Percentiles rank a stretch among this genome's conserved stretches.
These are phyloP conservation scores for Chromoteleia sp. DNA, from an alignment of 2,888 invertebrate species.

Conservation along the genomic window DNA sequence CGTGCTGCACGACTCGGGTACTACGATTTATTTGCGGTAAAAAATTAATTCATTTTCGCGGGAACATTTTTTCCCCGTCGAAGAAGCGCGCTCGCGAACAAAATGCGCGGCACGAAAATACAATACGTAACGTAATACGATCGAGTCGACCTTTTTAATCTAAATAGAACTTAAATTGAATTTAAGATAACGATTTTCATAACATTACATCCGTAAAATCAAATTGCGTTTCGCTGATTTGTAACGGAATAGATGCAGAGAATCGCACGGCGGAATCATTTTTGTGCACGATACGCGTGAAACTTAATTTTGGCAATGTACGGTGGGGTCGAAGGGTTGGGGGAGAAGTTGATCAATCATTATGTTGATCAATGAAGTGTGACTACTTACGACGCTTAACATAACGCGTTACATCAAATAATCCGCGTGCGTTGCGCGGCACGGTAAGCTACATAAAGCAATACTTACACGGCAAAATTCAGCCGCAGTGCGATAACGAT, in stretches of 20 bases:
- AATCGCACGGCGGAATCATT: too few species aligned
- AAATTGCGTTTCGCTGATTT: not conserved
- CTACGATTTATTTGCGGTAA: slow-evolving; percentile 38
- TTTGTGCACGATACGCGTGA: too few species aligned
- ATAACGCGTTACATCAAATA: slow-evolving; percentile 25
- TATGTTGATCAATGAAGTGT: slow-evolving; percentile 10
- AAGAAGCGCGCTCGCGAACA: not conserved
- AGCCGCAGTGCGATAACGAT: slow-evolving; percentile 72
- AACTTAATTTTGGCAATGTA: too few species aligned
- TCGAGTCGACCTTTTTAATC: slow-evolving; percentile 11
- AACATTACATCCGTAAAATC: not conserved
- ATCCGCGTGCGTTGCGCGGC: slow-evolving; percentile 19
- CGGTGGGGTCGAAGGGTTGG: too few species aligned
- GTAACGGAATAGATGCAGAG: too few species aligned
- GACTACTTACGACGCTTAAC: slow-evolving; percentile 8
- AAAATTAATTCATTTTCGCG: slow-evolving; percentile 33
- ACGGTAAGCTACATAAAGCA: slow-evolving; percentile 40
- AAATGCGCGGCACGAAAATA: slow-evolving; percentile 4
- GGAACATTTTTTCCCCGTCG: slow-evolving; percentile 20
- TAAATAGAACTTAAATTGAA: slow-evolving; percentile 22
- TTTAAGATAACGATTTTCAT: slow-evolving; percentile 5
- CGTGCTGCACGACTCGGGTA: not conserved
- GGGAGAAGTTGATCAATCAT: too few species aligned
- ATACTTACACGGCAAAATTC: slow-evolving; percentile 66
- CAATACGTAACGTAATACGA: slow-evolving; percentile 12